Percentiles rank a stretch among this genome's conserved stretches.
phyloP scores from a whole-genome alignment of 2,113 vertebrate genomes.

The Rissa tridactyla region DNA sequence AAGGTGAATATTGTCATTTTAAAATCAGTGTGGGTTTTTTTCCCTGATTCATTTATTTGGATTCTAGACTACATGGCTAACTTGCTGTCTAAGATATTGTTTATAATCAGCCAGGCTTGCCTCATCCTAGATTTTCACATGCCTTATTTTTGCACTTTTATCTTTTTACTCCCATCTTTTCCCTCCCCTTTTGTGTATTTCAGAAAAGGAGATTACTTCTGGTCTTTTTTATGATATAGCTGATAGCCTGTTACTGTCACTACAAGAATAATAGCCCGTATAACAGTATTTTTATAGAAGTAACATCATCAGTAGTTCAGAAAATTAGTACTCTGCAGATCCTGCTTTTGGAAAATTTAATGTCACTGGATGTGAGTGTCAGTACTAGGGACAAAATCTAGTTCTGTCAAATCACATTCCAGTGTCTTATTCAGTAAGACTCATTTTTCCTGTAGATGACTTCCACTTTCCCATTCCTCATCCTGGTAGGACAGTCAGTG shows the following conservation, averaged over 20 bases:
- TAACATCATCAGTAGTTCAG: neutral
- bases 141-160: neutral
- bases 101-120: neutral
- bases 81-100: neutral
- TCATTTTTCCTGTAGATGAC: neutral
- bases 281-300: neutral
- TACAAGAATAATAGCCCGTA: neutral
- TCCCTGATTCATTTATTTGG: neutral
- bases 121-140: neutral
- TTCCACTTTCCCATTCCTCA: neutral
- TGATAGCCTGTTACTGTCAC: neutral
- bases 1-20: constrained; percentile 72
- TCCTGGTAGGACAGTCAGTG: neutral
- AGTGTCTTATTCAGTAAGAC: neutral
- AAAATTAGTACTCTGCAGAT: neutral
- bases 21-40: neutral
- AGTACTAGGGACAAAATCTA: neutral
- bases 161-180: neutral
- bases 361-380: neutral
- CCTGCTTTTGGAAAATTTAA: neutral
- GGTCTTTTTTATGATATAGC: neutral
- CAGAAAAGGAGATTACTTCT: neutral
- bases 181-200: neutral
- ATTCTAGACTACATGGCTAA: neutral
- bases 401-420: neutral